These are phyloP conservation scores for Luidia sarsii DNA, from an alignment of 53 echinoderm and acorn worm species.

Conservation along the genomic window DNA sequence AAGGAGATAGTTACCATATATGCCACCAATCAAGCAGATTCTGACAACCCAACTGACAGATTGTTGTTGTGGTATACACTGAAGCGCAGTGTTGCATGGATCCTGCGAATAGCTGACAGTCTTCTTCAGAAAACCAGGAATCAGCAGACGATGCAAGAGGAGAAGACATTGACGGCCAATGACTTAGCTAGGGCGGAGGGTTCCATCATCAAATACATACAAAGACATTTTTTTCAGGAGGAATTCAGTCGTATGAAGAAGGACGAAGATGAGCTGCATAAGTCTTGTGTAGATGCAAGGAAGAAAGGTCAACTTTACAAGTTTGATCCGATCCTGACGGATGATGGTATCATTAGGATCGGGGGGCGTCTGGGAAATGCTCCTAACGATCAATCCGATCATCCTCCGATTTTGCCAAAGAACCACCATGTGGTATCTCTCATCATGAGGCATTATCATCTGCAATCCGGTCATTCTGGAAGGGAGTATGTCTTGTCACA, in stretches of 20 bases:
- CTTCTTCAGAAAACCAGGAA: no score
- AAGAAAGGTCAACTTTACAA: neutral
- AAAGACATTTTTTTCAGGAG: no score
- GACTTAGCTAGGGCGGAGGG: neutral
- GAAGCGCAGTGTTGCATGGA: no score
- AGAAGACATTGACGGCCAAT: neutral
- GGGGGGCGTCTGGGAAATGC: neutral
- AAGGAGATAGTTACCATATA: neutral
- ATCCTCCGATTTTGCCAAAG: slow-evolving; percentile 8
- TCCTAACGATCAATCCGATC: neutral
- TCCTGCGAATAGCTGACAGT: no score
- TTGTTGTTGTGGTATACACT: neutral
- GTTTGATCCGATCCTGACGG: slow-evolving; percentile 1
- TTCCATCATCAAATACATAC: no score
- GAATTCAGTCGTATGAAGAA: no score
- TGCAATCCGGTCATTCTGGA: slow-evolving; percentile 38
- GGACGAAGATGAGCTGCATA: no score
- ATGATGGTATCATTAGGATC: neutral
- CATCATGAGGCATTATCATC: slow-evolving; percentile 41
- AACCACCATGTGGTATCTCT: slow-evolving; percentile 1
- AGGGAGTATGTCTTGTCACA: slow-evolving; percentile 47
- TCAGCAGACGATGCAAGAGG: no score
- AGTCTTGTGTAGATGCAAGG: no score
- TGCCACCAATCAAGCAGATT: neutral
- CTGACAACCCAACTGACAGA: neutral